Base-by-base conservation (phyloP, 2,888 invertebrate species). In the Molorchus minor region DNA sequence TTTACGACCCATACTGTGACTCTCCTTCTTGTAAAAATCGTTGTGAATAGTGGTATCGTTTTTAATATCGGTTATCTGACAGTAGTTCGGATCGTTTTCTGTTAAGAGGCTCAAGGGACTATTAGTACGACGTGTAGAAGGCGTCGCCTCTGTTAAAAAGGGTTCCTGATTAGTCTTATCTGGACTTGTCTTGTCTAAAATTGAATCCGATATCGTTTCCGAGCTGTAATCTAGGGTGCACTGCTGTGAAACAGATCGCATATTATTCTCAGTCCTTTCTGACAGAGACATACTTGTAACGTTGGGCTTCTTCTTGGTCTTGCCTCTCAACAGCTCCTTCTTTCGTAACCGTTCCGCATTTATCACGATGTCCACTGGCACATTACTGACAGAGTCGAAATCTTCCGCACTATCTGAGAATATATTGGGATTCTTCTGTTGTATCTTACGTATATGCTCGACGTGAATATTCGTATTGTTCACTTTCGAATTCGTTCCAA, bases 401-500 rank as follows among this genome's bases (percentile, higher is more conserved):
- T 87, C 86, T 40, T 86, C 88, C 1, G 84, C 82, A 35, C 87
- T 88, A 44, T 89, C 88, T 17, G 85, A 85, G 2, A 90, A 77
- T 56, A 90, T 84, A 71, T 90, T 90, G 0, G 88, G 87, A 74
- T 90, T 89, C 45, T 83, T 77, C 45, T 85, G 84, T 52, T 86
- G 84, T 0, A 83, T 80, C 64, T 86, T 87, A 67, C 85, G 86
- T 0, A 86, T 82, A 61, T 84, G 79, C 70, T 90, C 89, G 0
- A 89, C 88, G 71, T 92, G 91, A 63, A 92, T 85, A 75, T 92
- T 92, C 0, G 90, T 92, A 64, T 92, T 92, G 73, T 92, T 92
- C 0, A 92, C 88, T 81, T 92, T 92, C 1, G 89, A 87, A 33
- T 90, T 89, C 0, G 88, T 84, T 58, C 88, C 88, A 58, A 90